Base-by-base conservation (phyloP, 2,888 invertebrate species). In the Aspidiotus rigidus region DNA sequence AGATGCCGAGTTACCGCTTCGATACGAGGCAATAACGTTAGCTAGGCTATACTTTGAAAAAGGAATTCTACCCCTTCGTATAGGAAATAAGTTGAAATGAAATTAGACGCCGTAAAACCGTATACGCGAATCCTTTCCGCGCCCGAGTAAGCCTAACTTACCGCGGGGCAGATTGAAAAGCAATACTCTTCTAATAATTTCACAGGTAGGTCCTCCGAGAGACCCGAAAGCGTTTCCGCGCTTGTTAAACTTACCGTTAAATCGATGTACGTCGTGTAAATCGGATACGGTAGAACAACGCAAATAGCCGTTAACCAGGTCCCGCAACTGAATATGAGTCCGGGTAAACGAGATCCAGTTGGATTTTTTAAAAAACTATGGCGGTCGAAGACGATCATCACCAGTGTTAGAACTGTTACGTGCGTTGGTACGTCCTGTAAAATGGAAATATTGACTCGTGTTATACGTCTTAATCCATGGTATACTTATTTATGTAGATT, bases 261-360 rank as follows among this genome's bases (percentile, higher is more conserved):
- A 77, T 87, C 86, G 40, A 75, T 80, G 77, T 86, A 87, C 71
- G 84, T 84, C 69, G 85, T 86, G 77, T 87, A 88, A 72, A 87
- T 84, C 57, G 86, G 86, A 79, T 86, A 86, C 1, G 88, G 88
- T 72, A 88, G 78, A 1, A 86, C 87, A 69, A 87, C 83, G 75
- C 87, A 85, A 74, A 86, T 81, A 15, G 87, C 84, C 57, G 84
- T 83, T 15, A 87, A 81, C 88, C 88, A 88, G n/a, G 85, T 82
- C 55, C 85, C 86, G 69, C 86, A 80, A 63, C 83, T 82, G 76
- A 85, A 86, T 15, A 87, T 83, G 72, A 85, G 85, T 16, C 85
- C 84, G 0, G 87, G 86, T 72, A 85, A 77, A 40, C 87, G 81
- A 1, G 83, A 81, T 75, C 83, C 84, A 72, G 83, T 79, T 7